Percentiles rank a stretch among this genome's conserved stretches.
Conservation (phyloP, 2,888 invertebrate genomes). For the Limnephilus lunatus region DNA sequence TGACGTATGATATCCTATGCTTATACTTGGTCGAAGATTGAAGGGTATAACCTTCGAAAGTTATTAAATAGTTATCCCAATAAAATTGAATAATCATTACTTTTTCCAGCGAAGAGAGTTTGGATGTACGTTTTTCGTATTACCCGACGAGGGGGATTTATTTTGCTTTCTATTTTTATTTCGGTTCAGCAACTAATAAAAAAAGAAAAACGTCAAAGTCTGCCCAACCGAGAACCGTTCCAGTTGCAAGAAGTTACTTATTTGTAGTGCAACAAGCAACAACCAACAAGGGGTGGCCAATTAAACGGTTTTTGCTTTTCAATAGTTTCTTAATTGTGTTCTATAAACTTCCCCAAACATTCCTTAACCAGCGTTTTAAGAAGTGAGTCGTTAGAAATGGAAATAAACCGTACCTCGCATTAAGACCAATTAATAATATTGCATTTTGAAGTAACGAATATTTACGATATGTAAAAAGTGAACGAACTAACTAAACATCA, state of each 20-base stretch:
- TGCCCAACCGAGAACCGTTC: neutral
- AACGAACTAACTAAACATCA: too few species aligned
- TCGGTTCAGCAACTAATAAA: neutral
- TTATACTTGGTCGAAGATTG: too few species aligned
- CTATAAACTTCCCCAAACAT: neutral
- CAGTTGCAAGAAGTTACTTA: neutral
- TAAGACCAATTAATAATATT: neutral
- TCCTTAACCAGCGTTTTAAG: neutral
- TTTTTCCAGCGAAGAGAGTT: neutral
- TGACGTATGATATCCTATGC: too few species aligned
- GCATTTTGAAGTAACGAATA: too few species aligned
- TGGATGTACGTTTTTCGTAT: neutral
- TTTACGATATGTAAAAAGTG: too few species aligned
- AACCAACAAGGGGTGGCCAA: neutral
- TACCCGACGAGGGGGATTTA: neutral
- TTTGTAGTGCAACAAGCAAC: neutral
- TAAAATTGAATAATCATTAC: too few species aligned
- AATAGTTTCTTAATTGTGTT: neutral
- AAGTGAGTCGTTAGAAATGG: neutral
- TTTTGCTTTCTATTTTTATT: neutral
- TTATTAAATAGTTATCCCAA: too few species aligned
- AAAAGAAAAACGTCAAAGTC: neutral
- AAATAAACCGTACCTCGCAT: neutral
- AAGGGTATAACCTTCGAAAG: too few species aligned
- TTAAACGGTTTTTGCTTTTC: neutral